Percentiles rank a stretch among this genome's conserved stretches.
Evolutionary conservation across 1,140 invertebrate genomes (phyloP).

Genomic region (Meloidogyne exigua): DNA sequence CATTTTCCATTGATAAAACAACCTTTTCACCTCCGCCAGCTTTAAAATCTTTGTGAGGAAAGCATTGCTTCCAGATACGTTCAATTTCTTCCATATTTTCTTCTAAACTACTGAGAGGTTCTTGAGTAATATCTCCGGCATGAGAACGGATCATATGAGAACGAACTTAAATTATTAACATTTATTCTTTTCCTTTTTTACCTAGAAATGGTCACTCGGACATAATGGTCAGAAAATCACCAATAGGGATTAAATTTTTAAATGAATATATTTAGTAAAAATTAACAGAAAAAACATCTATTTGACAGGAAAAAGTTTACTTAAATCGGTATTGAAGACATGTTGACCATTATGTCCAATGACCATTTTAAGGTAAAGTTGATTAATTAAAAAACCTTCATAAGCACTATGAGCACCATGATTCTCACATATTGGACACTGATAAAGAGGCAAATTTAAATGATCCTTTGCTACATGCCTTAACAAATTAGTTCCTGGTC

Average conservation of each 20-base stretch:
- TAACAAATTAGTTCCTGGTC: conserved; percentile 52
- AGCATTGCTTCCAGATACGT: conserved; percentile 44
- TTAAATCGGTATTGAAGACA: too few relatives aligned
- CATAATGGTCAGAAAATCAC: too few relatives aligned
- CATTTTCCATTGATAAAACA: conserved; percentile 13
- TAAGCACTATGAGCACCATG: conserved; percentile 51
- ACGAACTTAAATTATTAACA: conserved; percentile 30
- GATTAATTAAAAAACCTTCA: conserved; percentile 24
- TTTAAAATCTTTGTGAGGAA: conserved; percentile 52
- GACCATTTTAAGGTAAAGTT: too few relatives aligned
- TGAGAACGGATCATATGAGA: conserved; percentile 46
- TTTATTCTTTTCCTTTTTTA: too few relatives aligned
- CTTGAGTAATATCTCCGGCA: conserved; percentile 18
- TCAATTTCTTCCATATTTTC: conserved; percentile 49
- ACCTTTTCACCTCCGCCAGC: conserved; percentile 22
- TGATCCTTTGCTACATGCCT: conserved; percentile 53
- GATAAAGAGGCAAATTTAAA: conserved; percentile 50
- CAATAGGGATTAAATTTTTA: too few relatives aligned
- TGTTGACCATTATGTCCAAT: too few relatives aligned
- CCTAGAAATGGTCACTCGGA: too few relatives aligned
- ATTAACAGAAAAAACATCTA: too few relatives aligned
- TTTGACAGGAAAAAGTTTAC: too few relatives aligned
- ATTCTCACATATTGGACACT: conserved; percentile 54
- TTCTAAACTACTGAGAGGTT: conserved; percentile 49
- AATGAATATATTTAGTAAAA: too few relatives aligned